Conservation (phyloP, 2,113 vertebrate genomes). For the Felis catus region F.catus_Fca126_mat1.0 CM031412.1:118750501-118751000, state of each 20-base stretch:
- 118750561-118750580: conserved; percentile 66
- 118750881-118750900: not conserved
- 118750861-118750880: not conserved
- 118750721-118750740: not conserved
- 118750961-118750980: not conserved
- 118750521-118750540: conserved; percentile 28
- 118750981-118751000: not conserved
- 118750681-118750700: conserved; percentile 55
- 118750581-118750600: conserved; percentile 32
- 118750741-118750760: conserved; percentile 27
- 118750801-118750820: not conserved
- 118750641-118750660: conserved; percentile 13
- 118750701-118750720: conserved; percentile 10
- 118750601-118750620: conserved; percentile 51
- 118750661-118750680: conserved; percentile 41
- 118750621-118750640: conserved; percentile 2
- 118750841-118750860: not conserved
- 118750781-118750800: not conserved
- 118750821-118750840: not conserved
- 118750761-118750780: conserved; percentile 21
- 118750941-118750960: not conserved
- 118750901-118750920: not conserved
- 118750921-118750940: not conserved
- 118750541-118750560: conserved; percentile 40
- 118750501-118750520: conserved; percentile 22